Percentiles rank a stretch among this genome's conserved stretches.
Evolutionary conservation across 2,888 invertebrate genomes (phyloP).

Genomic region (Lithophane leautieri): DNA sequence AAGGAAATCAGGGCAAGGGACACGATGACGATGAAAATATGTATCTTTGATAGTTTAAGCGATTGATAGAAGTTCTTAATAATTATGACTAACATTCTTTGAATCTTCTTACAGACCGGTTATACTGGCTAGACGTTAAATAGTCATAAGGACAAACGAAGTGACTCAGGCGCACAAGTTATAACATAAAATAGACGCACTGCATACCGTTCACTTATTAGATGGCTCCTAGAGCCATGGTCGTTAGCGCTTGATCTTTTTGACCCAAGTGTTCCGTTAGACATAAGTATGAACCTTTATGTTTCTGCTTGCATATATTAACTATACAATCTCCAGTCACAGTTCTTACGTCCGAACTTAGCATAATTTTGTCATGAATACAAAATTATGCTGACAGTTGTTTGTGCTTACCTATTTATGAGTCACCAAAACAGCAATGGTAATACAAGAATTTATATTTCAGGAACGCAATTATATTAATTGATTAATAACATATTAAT

Average conservation of each 20-base stretch:
- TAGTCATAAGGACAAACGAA: constrained; percentile 26
- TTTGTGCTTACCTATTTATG: constrained; percentile 12
- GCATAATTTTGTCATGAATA: constrained; percentile 58
- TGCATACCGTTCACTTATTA: constrained; percentile 53
- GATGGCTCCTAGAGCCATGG: constrained; percentile 45
- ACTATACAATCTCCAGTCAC: constrained; percentile 29
- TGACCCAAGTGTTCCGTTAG: constrained; percentile 59
- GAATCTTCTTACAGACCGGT: not conserved
- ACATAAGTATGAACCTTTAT: constrained; percentile 51
- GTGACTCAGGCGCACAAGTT: constrained; percentile 38
- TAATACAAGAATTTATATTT: constrained; percentile 28
- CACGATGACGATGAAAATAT: not conserved
- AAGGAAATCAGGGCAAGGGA: not conserved
- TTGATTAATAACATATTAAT: constrained; percentile 65
- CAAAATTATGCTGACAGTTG: constrained; percentile 41
- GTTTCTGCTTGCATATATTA: constrained; percentile 56
- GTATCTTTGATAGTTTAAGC: not conserved
- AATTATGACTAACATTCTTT: constrained; percentile 6
- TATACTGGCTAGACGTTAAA: constrained; percentile 31
- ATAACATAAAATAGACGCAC: constrained; percentile 43
- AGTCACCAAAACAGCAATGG: constrained; percentile 27
- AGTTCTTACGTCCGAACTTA: constrained; percentile 50
- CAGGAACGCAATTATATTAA: constrained; percentile 61
- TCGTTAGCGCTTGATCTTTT: constrained; percentile 61
- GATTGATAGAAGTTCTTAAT: not conserved